Evolutionary conservation across 1,140 invertebrate genomes (phyloP), one percentile per base, ranked within the genome.

Genomic region (Micrasema minimum): DNA sequence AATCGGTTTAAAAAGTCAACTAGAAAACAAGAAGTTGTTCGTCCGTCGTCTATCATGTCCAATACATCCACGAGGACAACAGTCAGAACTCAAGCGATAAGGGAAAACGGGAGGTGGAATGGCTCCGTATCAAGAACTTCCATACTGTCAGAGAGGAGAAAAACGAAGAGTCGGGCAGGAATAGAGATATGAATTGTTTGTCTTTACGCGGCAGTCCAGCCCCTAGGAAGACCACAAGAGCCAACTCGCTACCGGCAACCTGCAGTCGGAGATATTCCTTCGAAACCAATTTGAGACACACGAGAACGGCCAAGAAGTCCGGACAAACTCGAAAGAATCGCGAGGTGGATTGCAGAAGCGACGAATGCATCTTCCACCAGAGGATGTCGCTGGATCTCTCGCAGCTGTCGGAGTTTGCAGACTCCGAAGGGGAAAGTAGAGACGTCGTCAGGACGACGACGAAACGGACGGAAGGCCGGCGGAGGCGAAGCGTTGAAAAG

Each of bases 401-500:
- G 12, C 55, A 62, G n/a, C 55, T 74, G 31, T 75, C 74, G 2
- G 74, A 75, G 43, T 75, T 69, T 53, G 70, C 66, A 4, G 74
- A 75, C 45, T 72, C 74, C 7, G 74, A 75, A 50, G 70, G 71
- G 23, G 74, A 75, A 37, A 66, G 45, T 18, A 26, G 69, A 43
- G 62, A 61, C 46, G 62, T 41, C 26, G 55, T 31, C 46, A 41
- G 9, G 59, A 16, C 55, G 23, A 53, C 38, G 35, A 20, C 59
- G 37, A 66, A 69, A 37, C 35, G 12, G 14, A 20, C 26, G 1
- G 26, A 38, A 14, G 22, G 55, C 37, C 64, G 66, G 46, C 23
- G 73, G 35, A 53, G 66, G 37, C 69, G 69, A n/a, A 75, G 69
- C 43, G 45, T 59, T 1, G 69, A 74, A 22, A 69, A 71, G 22